Percentiles rank a stretch among this genome's conserved stretches.
Conservation (phyloP, 2,113 vertebrate genomes). For the Enhydra lutris region DNA sequence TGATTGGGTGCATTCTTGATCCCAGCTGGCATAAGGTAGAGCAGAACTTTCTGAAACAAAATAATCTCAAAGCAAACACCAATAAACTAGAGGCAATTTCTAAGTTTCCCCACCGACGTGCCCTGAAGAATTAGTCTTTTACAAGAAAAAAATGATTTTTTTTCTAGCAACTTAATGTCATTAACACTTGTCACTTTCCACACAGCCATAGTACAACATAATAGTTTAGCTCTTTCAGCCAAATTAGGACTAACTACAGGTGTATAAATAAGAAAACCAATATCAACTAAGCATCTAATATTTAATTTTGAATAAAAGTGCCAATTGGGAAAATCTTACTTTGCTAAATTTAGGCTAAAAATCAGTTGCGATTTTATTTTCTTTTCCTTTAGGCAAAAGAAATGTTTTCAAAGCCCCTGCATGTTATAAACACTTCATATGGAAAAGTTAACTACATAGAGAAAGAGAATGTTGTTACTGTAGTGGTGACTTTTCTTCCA, state of each 20-base stretch:
- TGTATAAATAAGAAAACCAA: not conserved
- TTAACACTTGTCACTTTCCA: not conserved
- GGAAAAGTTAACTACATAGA: no score
- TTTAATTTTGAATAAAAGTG: no score
- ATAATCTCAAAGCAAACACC: conserved; percentile 1
- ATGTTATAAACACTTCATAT: no score
- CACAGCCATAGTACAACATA: not conserved
- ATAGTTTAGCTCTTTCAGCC: not conserved
- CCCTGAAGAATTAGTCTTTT: not conserved
- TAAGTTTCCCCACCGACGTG: not conserved
- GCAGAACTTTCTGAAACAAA: not conserved
- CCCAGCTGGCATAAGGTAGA: not conserved
- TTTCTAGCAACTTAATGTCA: not conserved
- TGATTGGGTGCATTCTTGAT: not conserved
- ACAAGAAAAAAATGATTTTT: not conserved
- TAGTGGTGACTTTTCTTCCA: no score
- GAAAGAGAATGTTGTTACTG: no score
- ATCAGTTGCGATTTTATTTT: no score
- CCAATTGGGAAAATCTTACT: no score
- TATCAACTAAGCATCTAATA: not conserved
- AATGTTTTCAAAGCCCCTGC: no score
- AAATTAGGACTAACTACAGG: not conserved
- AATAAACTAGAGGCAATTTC: not conserved
- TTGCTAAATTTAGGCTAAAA: no score
- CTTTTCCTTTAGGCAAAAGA: no score